Conservation (phyloP, 2,888 invertebrate genomes). For the Shargacucullia verbasci region DNA sequence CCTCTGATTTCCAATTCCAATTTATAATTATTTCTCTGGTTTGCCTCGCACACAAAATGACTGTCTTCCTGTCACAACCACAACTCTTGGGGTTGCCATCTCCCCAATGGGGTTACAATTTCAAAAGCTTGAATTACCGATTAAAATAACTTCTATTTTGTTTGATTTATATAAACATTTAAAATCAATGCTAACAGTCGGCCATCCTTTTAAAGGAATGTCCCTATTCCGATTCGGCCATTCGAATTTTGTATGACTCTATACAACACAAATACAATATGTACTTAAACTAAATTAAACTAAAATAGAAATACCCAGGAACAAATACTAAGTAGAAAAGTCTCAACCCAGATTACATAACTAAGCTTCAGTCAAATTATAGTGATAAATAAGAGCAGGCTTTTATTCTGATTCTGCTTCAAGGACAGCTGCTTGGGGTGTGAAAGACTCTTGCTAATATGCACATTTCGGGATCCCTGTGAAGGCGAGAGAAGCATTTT, state of each 20-base stretch:
- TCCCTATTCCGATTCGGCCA: conserved; percentile 7
- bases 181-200: conserved; percentile 4
- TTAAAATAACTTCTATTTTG: too few species aligned
- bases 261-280: conserved; percentile 5
- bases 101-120: too few species aligned
- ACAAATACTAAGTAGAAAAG: neutral
- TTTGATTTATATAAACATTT: too few species aligned
- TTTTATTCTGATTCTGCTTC: neutral
- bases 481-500: neutral
- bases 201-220: conserved; percentile 5
- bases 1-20: too few species aligned
- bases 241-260: conserved; percentile 6
- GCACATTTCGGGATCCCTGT: neutral
- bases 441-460: neutral
- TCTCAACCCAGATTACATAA: neutral
- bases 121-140: too few species aligned
- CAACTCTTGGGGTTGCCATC: too few species aligned
- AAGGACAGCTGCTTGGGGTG: neutral
- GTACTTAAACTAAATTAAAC: too few species aligned
- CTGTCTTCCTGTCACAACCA: too few species aligned
- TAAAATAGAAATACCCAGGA: too few species aligned
- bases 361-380: neutral
- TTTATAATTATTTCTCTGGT: too few species aligned
- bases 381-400: neutral
- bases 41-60: too few species aligned